Percentiles rank a stretch among this genome's conserved stretches.
phyloP scores from a whole-genome alignment of 2,888 invertebrate genomes.

The Pteria penguin region DNA sequence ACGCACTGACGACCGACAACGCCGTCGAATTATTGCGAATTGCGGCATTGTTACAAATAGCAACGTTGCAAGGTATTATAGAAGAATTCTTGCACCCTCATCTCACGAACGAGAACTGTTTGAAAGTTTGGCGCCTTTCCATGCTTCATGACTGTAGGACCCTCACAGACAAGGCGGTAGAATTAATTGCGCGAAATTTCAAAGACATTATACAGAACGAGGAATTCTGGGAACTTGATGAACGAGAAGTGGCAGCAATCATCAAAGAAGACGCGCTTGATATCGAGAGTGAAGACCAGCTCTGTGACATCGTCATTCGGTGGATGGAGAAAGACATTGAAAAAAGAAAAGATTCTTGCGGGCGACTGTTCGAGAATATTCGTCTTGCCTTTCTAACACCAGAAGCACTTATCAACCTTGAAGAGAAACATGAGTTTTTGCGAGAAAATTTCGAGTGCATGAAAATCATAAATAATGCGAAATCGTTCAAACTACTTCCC shows the following conservation, averaged over 20 bases:
- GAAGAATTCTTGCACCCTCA: constrained; percentile 87
- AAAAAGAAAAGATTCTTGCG: constrained; percentile 77
- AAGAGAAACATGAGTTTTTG: constrained; percentile 57
- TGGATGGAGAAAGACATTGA: constrained; percentile 83
- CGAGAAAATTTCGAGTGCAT: constrained; percentile 57
- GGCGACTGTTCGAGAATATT: constrained; percentile 61
- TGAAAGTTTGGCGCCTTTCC: constrained; percentile 82
- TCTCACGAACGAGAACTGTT: constrained; percentile 84
- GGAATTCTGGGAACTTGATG: constrained; percentile 79
- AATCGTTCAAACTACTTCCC: constrained; percentile 67
- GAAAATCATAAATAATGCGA: constrained; percentile 65
- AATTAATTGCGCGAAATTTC: constrained; percentile 78
- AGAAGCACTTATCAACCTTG: constrained; percentile 56
- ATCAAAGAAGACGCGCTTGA: constrained; percentile 81
- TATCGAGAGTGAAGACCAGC: constrained; percentile 81
- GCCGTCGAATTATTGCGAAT: constrained; percentile 87
- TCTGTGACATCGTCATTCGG: constrained; percentile 81
- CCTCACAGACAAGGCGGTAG: constrained; percentile 80
- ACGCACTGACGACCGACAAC: constrained; percentile 88
- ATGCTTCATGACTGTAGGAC: constrained; percentile 81
- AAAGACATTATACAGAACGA: constrained; percentile 65
- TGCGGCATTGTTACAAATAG: constrained; percentile 92
- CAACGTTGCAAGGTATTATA: constrained; percentile 89
- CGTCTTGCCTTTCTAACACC: constrained; percentile 65
- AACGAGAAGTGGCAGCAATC: constrained; percentile 81